These are phyloP conservation scores for Pegoplata infirma DNA, from an alignment of 2,888 invertebrate species.

Conservation along the genomic window DNA sequence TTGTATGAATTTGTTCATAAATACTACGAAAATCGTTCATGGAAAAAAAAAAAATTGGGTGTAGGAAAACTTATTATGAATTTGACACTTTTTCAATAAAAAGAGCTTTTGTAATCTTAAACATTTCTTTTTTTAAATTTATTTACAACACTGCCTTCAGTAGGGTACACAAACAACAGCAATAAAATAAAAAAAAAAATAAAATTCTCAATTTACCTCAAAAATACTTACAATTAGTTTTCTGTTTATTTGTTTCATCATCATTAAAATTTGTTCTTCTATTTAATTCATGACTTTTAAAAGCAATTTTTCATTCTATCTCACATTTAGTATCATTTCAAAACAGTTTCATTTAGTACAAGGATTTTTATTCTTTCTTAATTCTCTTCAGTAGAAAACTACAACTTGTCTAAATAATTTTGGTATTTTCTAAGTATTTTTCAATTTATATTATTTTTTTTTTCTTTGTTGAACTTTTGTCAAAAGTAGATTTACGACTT, in stretches of 20 bases:
- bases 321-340: too few relatives aligned
- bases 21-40: too few relatives aligned
- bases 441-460: slow-evolving; percentile 38
- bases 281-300: not conserved
- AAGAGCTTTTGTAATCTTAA: too few relatives aligned
- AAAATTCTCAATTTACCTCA: not conserved
- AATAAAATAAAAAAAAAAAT: too few relatives aligned
- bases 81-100: too few relatives aligned
- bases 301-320: not conserved
- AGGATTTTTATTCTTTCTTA: not conserved
- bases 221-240: too few relatives aligned
- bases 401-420: slow-evolving; percentile 25
- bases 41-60: too few relatives aligned
- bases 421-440: slow-evolving; percentile 24
- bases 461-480: slow-evolving; percentile 44
- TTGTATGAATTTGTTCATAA: too few relatives aligned
- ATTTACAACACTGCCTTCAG: too few relatives aligned
- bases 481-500: slow-evolving; percentile 31
- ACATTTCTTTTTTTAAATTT: too few relatives aligned
- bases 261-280: not conserved
- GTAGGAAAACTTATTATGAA: too few relatives aligned
- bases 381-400: not conserved
- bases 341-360: not conserved
- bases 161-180: too few relatives aligned
- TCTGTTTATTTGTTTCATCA: not conserved